Evolutionary conservation across 2,797 vertebrate species (phyloP), one percentile per base, ranked within the genome.

Genomic region (Takifugu rubripes): DNA sequence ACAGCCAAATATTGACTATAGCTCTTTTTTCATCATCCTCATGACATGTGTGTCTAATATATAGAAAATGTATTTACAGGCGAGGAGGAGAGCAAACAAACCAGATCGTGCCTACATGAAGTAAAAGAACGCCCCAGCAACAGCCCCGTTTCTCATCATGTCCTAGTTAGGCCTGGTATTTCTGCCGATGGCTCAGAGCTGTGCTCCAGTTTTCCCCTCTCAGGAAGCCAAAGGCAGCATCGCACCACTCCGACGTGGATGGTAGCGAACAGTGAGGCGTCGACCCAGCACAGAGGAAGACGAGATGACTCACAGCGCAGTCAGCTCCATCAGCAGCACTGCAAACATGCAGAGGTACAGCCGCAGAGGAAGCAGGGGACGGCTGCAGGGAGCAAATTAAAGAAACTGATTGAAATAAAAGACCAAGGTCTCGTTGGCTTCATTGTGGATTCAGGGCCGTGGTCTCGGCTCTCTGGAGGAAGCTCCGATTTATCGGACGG

Each of bases 151-250:
- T 80, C 79, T 74, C 55, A 17, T 68, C 82, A 77, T 87, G 82
- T 82, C 87, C 86, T 86, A 88, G 64, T 85, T 84, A 87, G 71
- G 70, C 70, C 77, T 79, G 76, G 81, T 87, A 73, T 79, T 86
- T 83, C 78, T 82, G 80, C 86, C 79, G 54, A 60, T 82, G 76
- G 86, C 87, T 85, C 76, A 72, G 72, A 80, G 84, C 85, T 75
- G 58, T 86, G 84, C 82, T 86, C 85, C 77, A 87, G 64, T 86
- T 87, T 65, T 14, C 46, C 64, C 64, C 74, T 64, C 55, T 69
- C 73, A 69, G 59, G 72, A 58, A 82, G 77, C 85, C 77, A 73
- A 52, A 72, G 84, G 81, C 81, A 79, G 55, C 75, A 51, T 79
- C 59, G 15, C 67, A 29, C 49, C 65, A 55, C 66, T 80, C 74